Evolutionary conservation across 2,888 invertebrate genomes (phyloP).

Genomic region (Stratiomys singularior): DNA sequence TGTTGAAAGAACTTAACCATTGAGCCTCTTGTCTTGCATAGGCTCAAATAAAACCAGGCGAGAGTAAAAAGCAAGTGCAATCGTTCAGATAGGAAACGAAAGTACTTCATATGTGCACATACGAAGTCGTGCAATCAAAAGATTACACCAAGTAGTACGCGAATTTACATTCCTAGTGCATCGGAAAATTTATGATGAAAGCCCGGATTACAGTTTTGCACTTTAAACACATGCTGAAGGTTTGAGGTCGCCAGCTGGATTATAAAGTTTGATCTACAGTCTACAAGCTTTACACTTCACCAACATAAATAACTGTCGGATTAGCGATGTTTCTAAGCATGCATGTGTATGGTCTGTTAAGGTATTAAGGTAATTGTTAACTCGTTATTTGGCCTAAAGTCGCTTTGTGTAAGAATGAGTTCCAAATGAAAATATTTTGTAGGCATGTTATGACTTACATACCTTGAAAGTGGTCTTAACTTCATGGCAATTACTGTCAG

Average conservation of each 20-base stretch:
- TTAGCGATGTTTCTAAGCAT: constrained; percentile 16
- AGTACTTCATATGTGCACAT: background rate
- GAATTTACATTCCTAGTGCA: constrained; percentile 31
- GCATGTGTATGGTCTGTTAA: background rate
- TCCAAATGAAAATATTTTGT: background rate
- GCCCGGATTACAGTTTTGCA: constrained; percentile 25
- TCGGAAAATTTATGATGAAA: constrained; percentile 25
- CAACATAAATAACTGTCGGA: constrained; percentile 29
- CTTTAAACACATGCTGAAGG: background rate
- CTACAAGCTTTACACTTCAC: background rate
- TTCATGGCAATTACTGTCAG: too few species aligned
- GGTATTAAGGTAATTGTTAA: background rate
- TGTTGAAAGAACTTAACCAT: background rate
- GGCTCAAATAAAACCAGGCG: background rate
- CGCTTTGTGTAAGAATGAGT: background rate
- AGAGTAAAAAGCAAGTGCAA: constrained; percentile 19
- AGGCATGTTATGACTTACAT: background rate
- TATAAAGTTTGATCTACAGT: constrained; percentile 30
- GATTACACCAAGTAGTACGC: constrained; percentile 21
- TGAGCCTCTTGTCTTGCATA: constrained; percentile 1
- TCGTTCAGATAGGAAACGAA: constrained; percentile 6
- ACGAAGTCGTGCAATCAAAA: constrained; percentile 25
- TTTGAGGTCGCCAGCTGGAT: background rate
- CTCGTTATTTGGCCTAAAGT: background rate
- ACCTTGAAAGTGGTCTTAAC: background rate